Base-by-base conservation (phyloP, 2,113 vertebrate genomes). In the Cathartes aura region DNA sequence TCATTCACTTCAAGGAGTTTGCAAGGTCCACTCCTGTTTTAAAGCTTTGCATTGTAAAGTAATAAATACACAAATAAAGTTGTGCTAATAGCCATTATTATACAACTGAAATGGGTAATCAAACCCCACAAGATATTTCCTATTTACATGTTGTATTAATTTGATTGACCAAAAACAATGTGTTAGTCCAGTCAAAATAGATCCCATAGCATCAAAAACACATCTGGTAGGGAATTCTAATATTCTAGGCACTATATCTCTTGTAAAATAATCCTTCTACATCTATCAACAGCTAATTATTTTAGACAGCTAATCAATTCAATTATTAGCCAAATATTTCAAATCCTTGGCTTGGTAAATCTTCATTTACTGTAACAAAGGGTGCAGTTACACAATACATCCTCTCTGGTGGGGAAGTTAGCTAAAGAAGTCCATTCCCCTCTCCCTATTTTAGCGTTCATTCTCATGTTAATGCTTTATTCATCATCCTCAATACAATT, bases 301-400 rank as follows among this genome's bases (percentile, higher is more conserved):
- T 97, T 96, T 86, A 76, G 81, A 88, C 73, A 96, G 67, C 4
- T 85, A 93, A 93, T 94, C 81, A 96, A 79, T 92, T 95, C 64
- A 94, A 91, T 95, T 97, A 90, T 73, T 90, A 94, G 74, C 45
- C 56, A 95, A 93, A 92, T 87, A 92, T 87, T 96, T 92, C 18
- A 96, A 86, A 90, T 91, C 26, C 40, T 87, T 94, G 73, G 43
- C 50, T 79, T 82, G 47, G 50, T 79, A 92, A 90, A 62, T 74
- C 55, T 87, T 72, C 30, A 70, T 88, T 89, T 92, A 76, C 16
- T 85, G 29, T 72, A 92, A 83, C 9, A 59, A 90, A 50, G 2
- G 3, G 1, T 58, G 34, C 16, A 56, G 30, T 80, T 92, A 62
- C 11, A 30, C 24, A 79, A 43, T 23, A 24, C 50, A 15, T 43